Evolutionary conservation across 2,797 vertebrate species (phyloP).

Genomic region (Columba guinea): DNA sequence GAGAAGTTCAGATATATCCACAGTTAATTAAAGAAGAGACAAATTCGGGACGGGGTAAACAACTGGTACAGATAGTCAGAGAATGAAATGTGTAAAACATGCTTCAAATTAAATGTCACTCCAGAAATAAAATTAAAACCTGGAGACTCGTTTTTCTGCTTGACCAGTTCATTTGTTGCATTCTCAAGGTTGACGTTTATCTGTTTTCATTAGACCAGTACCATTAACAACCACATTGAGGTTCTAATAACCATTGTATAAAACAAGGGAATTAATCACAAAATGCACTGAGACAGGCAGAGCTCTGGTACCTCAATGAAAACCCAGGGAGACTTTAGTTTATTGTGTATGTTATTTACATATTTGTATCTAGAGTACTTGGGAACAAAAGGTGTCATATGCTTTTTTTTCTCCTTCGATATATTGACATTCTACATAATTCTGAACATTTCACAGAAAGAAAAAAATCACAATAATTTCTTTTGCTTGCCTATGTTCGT

Average conservation of each 20-base stretch:
- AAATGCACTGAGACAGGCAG: not conserved
- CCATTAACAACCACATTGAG: not conserved
- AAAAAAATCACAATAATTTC: not conserved
- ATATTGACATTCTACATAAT: not conserved
- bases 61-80: not conserved
- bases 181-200: not conserved
- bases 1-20: not conserved
- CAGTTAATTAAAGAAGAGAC: not conserved
- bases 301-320: not conserved
- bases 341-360: not conserved
- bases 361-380: not conserved
- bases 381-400: not conserved
- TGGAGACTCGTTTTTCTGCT: rapidly evolving
- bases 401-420: not conserved
- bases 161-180: not conserved
- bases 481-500: not conserved
- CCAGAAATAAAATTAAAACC: not conserved
- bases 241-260: not conserved
- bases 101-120: not conserved
- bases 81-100: not conserved
- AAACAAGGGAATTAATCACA: not conserved
- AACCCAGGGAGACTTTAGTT: not conserved
- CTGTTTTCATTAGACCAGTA: not conserved
- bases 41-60: not conserved
- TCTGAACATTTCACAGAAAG: not conserved